Evolutionary conservation across 2,888 invertebrate species (phyloP).

Genomic region (Smittia aterrima): DNA sequence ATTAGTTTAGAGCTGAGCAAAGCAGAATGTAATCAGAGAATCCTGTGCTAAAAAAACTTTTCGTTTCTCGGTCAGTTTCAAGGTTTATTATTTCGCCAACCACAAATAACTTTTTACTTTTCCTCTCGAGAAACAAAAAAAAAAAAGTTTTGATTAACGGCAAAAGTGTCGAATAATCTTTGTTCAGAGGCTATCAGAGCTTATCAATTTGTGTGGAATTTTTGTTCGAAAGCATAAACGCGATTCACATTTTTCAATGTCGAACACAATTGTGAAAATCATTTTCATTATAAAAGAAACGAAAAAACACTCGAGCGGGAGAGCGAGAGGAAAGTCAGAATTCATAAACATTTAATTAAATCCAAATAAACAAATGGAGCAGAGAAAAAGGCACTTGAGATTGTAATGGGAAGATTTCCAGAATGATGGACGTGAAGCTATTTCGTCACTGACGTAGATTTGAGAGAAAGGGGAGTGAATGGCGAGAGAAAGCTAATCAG

Average conservation of each 20-base stretch:
- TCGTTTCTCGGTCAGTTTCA: slow-evolving; percentile 22
- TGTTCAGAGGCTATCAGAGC: too few relatives aligned
- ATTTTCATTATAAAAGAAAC: neutral
- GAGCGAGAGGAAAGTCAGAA: neutral
- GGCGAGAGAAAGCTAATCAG: neutral
- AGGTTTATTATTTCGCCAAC: too few relatives aligned
- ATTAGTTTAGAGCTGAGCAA: slow-evolving; percentile 1
- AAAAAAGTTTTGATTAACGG: too few relatives aligned
- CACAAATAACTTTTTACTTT: too few relatives aligned
- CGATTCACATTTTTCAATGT: slow-evolving; percentile 1
- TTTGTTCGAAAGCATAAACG: neutral
- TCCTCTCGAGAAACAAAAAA: too few relatives aligned
- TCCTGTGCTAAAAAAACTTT: neutral
- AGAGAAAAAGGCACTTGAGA: slow-evolving; percentile 32
- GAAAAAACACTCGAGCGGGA: neutral
- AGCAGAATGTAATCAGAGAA: neutral
- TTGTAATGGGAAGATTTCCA: neutral
- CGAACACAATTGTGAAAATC: slow-evolving; percentile 14
- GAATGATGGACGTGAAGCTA: neutral
- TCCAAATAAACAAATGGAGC: slow-evolving; percentile 35
- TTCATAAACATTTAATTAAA: slow-evolving; percentile 41
- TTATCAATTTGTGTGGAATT: neutral
- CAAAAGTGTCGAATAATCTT: too few relatives aligned
- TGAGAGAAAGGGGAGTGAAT: neutral
- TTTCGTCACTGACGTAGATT: neutral